phyloP scores from a whole-genome alignment of 2,797 vertebrate species.

The Nyctibius grandis region DNA sequence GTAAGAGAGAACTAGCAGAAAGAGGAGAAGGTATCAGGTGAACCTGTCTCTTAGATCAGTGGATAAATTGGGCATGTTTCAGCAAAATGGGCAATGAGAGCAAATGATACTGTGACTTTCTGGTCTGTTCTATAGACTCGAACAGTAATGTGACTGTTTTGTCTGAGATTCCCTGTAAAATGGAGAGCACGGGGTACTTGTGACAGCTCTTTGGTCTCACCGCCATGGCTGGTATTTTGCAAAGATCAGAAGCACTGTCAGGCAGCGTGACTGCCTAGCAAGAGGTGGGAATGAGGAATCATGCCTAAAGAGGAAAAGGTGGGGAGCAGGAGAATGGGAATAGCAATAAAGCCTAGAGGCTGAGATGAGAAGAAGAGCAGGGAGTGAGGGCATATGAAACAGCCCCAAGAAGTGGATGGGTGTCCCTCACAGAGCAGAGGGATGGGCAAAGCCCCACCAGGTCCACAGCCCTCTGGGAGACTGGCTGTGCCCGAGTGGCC shows the following conservation, averaged over 20 bases:
- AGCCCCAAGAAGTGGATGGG: not conserved
- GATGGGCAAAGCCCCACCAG: not conserved
- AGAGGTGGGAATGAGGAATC: not conserved
- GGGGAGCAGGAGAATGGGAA: not conserved
- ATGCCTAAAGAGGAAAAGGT: not conserved
- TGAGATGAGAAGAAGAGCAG: not conserved
- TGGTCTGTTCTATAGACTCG: not conserved
- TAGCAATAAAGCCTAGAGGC: not conserved
- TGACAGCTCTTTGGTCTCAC: not conserved
- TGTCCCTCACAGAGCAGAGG: not conserved
- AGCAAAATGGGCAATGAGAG: not conserved
- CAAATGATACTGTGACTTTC: not conserved
- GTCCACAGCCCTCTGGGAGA: no score
- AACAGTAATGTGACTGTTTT: not conserved
- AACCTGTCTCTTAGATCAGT: not conserved
- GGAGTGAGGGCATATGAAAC: not conserved
- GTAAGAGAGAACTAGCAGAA: not conserved
- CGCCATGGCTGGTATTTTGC: not conserved
- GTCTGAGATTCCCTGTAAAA: not conserved
- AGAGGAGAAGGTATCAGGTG: not conserved
- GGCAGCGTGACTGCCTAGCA: not conserved
- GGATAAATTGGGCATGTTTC: not conserved
- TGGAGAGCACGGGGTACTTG: not conserved
- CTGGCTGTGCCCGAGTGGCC: not conserved
- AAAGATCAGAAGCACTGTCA: not conserved